Base-by-base conservation (phyloP, 2,888 invertebrate genomes). In the Galerucella pusilla region DNA sequence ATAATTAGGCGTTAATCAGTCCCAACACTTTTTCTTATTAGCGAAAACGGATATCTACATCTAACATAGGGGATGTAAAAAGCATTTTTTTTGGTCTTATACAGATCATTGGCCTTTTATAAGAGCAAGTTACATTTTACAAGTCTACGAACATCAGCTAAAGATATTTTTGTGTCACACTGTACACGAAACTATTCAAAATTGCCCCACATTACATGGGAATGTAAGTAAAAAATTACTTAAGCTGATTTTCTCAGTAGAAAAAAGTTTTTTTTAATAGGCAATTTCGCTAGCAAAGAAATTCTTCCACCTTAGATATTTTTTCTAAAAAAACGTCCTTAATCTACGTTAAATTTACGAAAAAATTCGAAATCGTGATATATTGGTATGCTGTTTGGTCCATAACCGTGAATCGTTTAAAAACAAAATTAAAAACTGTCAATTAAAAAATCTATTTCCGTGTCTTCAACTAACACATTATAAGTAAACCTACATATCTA, bases 1-100 rank as follows among this genome's bases (percentile, higher is more conserved):
- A 79, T 75, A 57, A 57, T 57, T 81, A 81, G 81, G 81, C 80
- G 77, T 20, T 77, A 79, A 79, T 81, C 81, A 81, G 80, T 81
- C 81, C 79, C 80, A 80, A 80, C 79, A 77, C 77, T 71, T 75
- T 76, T 64, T 9, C 28, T 49, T 46, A 25, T 4, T 71, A 73
- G 71, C 73, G 20, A 20, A 46, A 57, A 68, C 42, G 71, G 57
- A 71, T 60, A 71, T 66, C 71, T 76, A 73, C 42, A 69, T 46
- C 68, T 76, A 14, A 49, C 49, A 49, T 49, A 49, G 35, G 35
- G 7, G 35, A 42, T 42, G 1, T 42, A 42, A 42, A 7, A 42
- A 42, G 35, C 35, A 42, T 42, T 42, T 42, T 35, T 42, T 42
- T 42, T 7, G 35, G 35, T 42, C 35, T 42, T 42, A 42, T 42